A percentile compares a stretch with the other conserved stretches of the same genome.
phyloP scores from a whole-genome alignment of 2,888 invertebrate genomes.

The Zeuzera pyrina region DNA sequence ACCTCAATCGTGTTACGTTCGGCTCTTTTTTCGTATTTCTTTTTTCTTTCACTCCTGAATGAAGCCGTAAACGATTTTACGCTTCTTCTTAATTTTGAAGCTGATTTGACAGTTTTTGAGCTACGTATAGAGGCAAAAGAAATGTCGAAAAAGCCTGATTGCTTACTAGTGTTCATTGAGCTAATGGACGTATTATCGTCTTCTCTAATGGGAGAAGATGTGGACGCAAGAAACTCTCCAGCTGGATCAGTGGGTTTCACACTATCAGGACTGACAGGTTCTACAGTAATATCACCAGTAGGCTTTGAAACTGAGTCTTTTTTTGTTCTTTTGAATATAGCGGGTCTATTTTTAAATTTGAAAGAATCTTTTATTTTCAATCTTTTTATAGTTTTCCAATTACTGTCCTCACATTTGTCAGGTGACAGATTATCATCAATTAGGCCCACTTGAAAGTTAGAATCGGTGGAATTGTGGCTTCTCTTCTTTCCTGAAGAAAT shows the following conservation, averaged over 20 bases:
- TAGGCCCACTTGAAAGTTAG: conserved; percentile 57
- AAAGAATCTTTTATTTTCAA: conserved; percentile 68
- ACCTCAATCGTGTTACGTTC: conserved; percentile 59
- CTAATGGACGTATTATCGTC: conserved; percentile 61
- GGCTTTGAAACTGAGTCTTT: conserved; percentile 55
- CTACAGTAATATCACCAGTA: conserved; percentile 54
- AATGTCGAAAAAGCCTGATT: conserved; percentile 65
- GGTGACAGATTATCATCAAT: conserved; percentile 51
- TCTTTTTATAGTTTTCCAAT: conserved; percentile 68
- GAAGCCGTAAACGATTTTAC: conserved; percentile 70
- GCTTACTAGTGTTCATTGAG: conserved; percentile 64
- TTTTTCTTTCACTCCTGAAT: conserved; percentile 64
- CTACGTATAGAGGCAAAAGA: conserved; percentile 59
- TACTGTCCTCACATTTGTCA: conserved; percentile 60
- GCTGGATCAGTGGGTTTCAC: conserved; percentile 60
- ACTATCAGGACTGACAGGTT: conserved; percentile 53
- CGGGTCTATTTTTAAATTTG: conserved; percentile 64
- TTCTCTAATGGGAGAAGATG: conserved; percentile 62
- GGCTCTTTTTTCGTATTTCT: conserved; percentile 60
- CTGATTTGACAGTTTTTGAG: conserved; percentile 62
- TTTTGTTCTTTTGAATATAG: conserved; percentile 61
- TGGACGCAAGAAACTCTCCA: conserved; percentile 56
- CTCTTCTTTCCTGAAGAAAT: conserved; percentile 66
- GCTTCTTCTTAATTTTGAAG: conserved; percentile 60
- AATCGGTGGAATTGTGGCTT: conserved; percentile 64